These are phyloP conservation scores for Equus przewalskii DNA, from an alignment of 2,113 vertebrate genomes.

Conservation along the genomic window DNA sequence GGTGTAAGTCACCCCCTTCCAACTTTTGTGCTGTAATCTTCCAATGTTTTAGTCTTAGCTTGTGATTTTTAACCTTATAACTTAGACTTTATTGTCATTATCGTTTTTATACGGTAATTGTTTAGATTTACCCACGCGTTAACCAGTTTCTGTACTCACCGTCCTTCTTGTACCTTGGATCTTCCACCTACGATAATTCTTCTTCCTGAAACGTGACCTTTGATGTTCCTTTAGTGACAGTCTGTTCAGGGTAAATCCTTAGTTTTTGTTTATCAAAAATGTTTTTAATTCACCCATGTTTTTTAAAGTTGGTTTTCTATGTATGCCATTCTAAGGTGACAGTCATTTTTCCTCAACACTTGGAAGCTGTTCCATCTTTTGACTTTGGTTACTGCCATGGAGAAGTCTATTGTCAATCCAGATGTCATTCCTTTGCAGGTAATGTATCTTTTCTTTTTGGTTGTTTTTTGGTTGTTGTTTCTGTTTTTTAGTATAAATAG, in stretches of 20 bases:
- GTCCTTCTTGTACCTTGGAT: neutral
- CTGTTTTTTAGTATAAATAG: too few relatives aligned
- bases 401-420: neutral
- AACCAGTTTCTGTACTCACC: neutral
- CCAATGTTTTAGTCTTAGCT: neutral
- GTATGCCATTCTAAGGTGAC: neutral
- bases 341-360: neutral
- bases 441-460: neutral
- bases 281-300: neutral
- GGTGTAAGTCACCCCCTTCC: neutral
- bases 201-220: neutral
- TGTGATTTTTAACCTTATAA: conserved; percentile 22
- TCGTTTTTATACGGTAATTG: neutral
- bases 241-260: neutral
- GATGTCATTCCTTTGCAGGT: neutral
- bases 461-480: neutral
- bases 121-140: neutral
- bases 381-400: neutral
- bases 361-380: neutral
- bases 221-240: neutral
- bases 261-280: conserved; percentile 13
- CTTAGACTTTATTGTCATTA: neutral
- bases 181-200: neutral
- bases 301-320: conserved; percentile 36
- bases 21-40: neutral